Evolutionary conservation across 2,888 invertebrate species (phyloP), one percentile per base, ranked within the genome.

Genomic region (Odontothrips loti): DNA sequence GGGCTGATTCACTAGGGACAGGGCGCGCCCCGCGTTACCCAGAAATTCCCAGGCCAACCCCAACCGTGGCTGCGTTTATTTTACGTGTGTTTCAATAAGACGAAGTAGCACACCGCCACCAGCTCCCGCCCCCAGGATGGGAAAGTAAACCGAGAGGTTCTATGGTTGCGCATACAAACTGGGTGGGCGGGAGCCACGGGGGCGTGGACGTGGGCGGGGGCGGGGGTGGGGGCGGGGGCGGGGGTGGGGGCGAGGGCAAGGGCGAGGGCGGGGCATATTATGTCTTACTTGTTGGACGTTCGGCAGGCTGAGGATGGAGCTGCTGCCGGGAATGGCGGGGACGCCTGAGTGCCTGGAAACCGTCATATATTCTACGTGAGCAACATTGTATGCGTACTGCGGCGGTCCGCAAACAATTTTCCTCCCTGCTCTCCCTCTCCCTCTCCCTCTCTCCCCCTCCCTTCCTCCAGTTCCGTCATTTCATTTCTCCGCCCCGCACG

Each of bases 281-380:
- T 63, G 20, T n/a, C 68, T 68, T 23, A 68, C 68, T 23, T 68
- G 68, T 23, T 68, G 68, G 68, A 68, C 68, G 68, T 23, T 68
- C n/a, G 68, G 68, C 68, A 68, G 68, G 68, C 68, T 68, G 68
- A 68, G n/a, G 68, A 68, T 23, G 68, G 68, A 68, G 68, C 68
- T 68, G 68, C 11, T n/a, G 68, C 23, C 23, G 68, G 58, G 58
- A 6, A 51, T 51, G 58, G 58, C 10, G 58, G 58, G 2, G n/a
- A 8, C 23, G 68, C 68, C 68, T 23, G 23, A 20, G 68, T 51
- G 68, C 68, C 68, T 68, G 68, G 23, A 23, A 11, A 51, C 6
- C 51, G 12, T 12, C 51, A 43, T 43, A 43, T 43, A 6, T 43
- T 2, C 3, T 6, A 43, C 34, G 34, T 43, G 34, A 43, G 34